phyloP scores from a whole-genome alignment of 2,113 vertebrate genomes.

The Lagopus leucura region DNA sequence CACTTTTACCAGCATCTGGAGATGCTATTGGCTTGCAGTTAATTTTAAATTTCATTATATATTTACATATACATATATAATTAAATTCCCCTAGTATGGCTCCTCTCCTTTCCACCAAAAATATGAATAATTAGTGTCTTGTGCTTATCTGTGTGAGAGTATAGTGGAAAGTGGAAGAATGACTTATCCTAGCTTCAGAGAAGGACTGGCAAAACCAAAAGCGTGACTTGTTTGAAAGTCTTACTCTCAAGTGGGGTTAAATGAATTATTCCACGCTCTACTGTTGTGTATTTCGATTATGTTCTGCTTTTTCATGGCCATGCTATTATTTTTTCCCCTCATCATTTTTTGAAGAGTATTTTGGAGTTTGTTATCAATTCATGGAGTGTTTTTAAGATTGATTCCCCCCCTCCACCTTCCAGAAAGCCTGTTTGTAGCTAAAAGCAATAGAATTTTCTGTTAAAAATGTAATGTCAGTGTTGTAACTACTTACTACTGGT shows the following conservation, averaged over 20 bases:
- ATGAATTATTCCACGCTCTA: slow-evolving; percentile 47
- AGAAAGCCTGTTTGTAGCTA: not conserved
- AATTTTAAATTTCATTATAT: not conserved
- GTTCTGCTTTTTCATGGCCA: slow-evolving; percentile 9
- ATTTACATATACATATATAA: not conserved
- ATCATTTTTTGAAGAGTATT: not conserved
- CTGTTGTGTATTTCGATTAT: slow-evolving; percentile 11
- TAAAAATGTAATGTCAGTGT: not conserved
- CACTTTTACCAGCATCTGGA: not conserved
- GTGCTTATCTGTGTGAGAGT: slow-evolving; percentile 66
- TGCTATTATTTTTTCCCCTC: not conserved
- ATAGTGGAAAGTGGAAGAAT: slow-evolving; percentile 69
- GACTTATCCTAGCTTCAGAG: slow-evolving; percentile 64
- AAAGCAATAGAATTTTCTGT: not conserved
- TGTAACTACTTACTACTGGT: not conserved
- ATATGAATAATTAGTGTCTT: slow-evolving; percentile 49
- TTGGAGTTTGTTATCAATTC: not conserved
- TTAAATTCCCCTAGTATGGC: not conserved
- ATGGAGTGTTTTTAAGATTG: not conserved
- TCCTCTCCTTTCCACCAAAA: slow-evolving; percentile 7
- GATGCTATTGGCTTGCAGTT: slow-evolving; percentile 11
- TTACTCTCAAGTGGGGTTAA: slow-evolving; percentile 62
- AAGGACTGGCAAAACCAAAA: slow-evolving; percentile 52
- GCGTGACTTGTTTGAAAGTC: slow-evolving; percentile 14
- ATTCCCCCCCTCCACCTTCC: not conserved